Percentiles rank a stretch among this genome's conserved stretches.
Conservation (phyloP, 2,888 invertebrate genomes). For the Lepidocyrtinus sp. region DNA sequence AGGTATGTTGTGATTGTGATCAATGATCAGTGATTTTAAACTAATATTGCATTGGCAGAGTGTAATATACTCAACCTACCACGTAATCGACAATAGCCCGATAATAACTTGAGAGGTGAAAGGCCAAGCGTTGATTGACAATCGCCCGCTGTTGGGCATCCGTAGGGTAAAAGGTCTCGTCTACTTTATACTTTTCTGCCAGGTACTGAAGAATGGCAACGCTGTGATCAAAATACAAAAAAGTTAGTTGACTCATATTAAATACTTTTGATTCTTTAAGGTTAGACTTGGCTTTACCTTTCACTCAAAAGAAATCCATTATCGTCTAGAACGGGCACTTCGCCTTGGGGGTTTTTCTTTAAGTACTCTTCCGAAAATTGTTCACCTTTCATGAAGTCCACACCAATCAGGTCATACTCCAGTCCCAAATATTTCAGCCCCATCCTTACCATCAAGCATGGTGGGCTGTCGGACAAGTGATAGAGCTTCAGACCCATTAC, state of each 20-base stretch:
- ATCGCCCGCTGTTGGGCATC: constrained; percentile 81
- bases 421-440: constrained; percentile 79
- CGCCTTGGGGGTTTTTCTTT: constrained; percentile 71
- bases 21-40: too few relatives aligned
- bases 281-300: constrained; percentile 74
- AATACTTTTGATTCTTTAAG: neutral
- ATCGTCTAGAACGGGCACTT: constrained; percentile 82
- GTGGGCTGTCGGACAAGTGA: constrained; percentile 84
- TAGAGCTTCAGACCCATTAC: constrained; percentile 78
- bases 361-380: constrained; percentile 73
- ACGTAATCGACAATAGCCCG: constrained; percentile 79
- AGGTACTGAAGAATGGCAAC: constrained; percentile 81
- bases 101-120: constrained; percentile 84
- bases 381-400: constrained; percentile 82
- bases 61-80: constrained; percentile 72
- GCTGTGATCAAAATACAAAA: too few relatives aligned
- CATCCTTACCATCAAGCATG: constrained; percentile 82
- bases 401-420: constrained; percentile 79
- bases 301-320: constrained; percentile 85
- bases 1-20: too few relatives aligned
- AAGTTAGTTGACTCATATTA: neutral
- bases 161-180: constrained; percentile 80
- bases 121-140: constrained; percentile 85
- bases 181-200: constrained; percentile 82
- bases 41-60: neutral